phyloP scores from a whole-genome alignment of 2,888 invertebrate genomes.

The Biston betularia region DNA sequence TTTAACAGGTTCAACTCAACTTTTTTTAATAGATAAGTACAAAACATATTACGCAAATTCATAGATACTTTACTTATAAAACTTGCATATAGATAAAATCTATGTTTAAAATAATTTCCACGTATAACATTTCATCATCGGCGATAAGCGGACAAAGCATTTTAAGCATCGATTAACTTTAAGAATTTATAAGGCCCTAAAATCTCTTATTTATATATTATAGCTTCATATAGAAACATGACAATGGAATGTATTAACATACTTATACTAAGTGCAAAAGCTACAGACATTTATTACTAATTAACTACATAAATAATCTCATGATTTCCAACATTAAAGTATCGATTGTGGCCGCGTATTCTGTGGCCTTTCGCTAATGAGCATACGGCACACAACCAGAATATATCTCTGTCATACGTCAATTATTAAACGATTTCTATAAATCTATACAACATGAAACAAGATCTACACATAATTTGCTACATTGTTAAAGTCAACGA shows the following conservation, averaged over 20 bases:
- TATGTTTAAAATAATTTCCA: too few relatives aligned
- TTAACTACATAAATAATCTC: conserved; percentile 39
- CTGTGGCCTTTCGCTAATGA: not conserved
- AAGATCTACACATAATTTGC: not conserved
- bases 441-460: not conserved
- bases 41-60: not conserved
- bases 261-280: conserved; percentile 41
- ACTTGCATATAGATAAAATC: too few relatives aligned
- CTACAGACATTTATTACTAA: conserved; percentile 37
- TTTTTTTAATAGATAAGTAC: not conserved
- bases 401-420: not conserved
- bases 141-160: too few relatives aligned
- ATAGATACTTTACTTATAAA: not conserved
- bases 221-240: not conserved
- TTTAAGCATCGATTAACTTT: too few relatives aligned
- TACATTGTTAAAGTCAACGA: not conserved
- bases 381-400: not conserved
- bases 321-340: conserved; percentile 20
- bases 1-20: not conserved
- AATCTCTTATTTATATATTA: not conserved
- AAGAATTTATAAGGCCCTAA: too few relatives aligned
- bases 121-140: too few relatives aligned
- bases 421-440: not conserved
- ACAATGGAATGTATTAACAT: conserved; percentile 26
- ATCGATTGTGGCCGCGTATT: not conserved